These are phyloP conservation scores for Lipotes vexillifer DNA, from an alignment of 2,113 vertebrate genomes.

Conservation along the genomic window DNA sequence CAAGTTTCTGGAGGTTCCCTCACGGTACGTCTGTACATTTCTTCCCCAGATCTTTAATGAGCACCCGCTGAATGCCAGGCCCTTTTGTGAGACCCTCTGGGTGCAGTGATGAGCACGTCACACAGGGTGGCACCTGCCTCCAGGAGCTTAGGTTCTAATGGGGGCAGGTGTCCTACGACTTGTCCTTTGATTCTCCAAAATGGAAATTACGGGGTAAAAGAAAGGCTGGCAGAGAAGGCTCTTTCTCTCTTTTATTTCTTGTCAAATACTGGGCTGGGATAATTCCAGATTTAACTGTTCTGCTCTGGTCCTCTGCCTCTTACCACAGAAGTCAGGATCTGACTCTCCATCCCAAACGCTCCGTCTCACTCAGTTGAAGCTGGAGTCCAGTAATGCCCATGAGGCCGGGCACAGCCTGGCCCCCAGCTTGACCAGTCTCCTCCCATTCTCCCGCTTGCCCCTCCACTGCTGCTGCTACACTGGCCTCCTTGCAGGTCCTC, in stretches of 20 bases:
- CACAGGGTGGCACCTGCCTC: background rate
- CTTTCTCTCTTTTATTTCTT: background rate
- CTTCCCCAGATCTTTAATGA: background rate
- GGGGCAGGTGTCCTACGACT: too few relatives aligned
- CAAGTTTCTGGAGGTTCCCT: background rate
- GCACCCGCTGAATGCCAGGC: background rate
- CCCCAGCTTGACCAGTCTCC: rapidly evolving
- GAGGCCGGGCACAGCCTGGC: background rate
- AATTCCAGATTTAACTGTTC: background rate
- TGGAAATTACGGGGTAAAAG: background rate
- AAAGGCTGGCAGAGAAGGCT: background rate
- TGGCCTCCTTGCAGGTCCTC: background rate
- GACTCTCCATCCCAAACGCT: background rate
- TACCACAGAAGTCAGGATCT: background rate
- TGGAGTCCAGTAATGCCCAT: background rate
- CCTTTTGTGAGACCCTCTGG: background rate
- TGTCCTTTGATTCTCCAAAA: background rate
- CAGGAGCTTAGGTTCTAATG: background rate
- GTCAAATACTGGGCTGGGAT: background rate
- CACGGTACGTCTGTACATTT: rapidly evolving
- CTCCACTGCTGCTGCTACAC: background rate
- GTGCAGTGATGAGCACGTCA: background rate
- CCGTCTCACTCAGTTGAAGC: background rate
- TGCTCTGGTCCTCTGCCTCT: background rate
- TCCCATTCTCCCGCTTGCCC: rapidly evolving